Evolutionary conservation across 2,797 vertebrate species (phyloP), one percentile per base, ranked within the genome.

Genomic region (Gallinago nigripennis): DNA sequence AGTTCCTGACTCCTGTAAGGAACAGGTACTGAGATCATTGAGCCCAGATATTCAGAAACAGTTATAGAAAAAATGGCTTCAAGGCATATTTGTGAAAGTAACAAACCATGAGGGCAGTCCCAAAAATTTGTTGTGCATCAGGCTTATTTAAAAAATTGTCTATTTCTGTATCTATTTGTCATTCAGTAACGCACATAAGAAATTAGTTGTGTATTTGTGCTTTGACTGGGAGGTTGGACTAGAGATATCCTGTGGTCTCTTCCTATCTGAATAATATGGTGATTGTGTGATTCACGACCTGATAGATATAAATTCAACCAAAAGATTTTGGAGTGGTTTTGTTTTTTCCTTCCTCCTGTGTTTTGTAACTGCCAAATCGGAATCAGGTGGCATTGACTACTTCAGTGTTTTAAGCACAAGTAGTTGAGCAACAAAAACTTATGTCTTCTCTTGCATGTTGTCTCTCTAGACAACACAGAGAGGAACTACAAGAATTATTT

Each of bases 341-440:
- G 43, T 16, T 1, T 35, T 54, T 65, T 35, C 16, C 1, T 57
- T 5, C 37, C n/a, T 37, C 20, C 5, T 72, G 41, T 31, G 39
- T 82, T 84, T 70, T 63, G 19, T 39, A 91, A 8, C 56, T 60
- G 30, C 21, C 24, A 56, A 31, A n/a, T 28, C 2, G 2, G 66
- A 41, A 64, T 43, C 11, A 14, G 30, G 19, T 75, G 28, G 5
- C 3, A 1, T 6, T 53, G 56, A 73, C 37, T 31, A 9, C 28
- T 39, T 70, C 39, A 6, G 5, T 28, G 7, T 27, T 37, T n/a
- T 41, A n/a, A 16, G 5, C 16, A 4, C 0, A 1, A 33, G 28
- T 8, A 39, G 25, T 48, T 46, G 53, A 46, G 14, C 4, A 4
- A 11, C 8, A 12, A 20, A 73, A 87, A 37, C 23, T 18, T 33